Evolutionary conservation across 2,113 vertebrate genomes (phyloP).

Genomic region (Dasyornis broadbenti): DNA sequence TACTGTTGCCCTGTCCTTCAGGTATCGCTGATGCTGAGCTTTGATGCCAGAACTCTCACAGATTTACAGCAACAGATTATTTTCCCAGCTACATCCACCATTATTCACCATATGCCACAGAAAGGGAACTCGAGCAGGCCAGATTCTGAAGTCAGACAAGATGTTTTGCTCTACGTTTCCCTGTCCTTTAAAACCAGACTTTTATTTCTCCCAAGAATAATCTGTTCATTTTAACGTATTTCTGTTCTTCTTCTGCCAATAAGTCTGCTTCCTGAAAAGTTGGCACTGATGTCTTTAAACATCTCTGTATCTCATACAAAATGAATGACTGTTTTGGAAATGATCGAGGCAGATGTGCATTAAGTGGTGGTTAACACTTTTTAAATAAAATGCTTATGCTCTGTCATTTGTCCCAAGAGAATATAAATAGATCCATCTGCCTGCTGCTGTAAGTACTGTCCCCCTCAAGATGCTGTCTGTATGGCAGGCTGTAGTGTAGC

Average conservation of each 20-base stretch:
- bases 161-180: neutral
- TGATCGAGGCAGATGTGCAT: conserved; percentile 24
- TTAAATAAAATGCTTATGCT: conserved; percentile 21
- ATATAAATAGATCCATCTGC: conserved; percentile 32
- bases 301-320: neutral
- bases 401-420: neutral
- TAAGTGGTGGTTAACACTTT: neutral
- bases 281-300: conserved; percentile 20
- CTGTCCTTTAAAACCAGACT: neutral
- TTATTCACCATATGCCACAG: neutral
- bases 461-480: neutral
- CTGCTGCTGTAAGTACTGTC: neutral
- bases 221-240: conserved; percentile 4
- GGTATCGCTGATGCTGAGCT: neutral
- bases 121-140: neutral
- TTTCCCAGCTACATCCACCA: neutral
- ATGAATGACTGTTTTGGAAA: neutral
- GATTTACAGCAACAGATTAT: neutral
- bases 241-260: conserved; percentile 18
- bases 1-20: neutral
- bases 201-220: conserved; percentile 14
- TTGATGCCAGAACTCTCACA: neutral
- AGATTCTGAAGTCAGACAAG: neutral
- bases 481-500: neutral
- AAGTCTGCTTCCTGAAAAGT: conserved; percentile 26